Evolutionary conservation across 2,797 vertebrate genomes (phyloP), one percentile per base, ranked within the genome.

Genomic region (Euphonia xanthogaster): DNA sequence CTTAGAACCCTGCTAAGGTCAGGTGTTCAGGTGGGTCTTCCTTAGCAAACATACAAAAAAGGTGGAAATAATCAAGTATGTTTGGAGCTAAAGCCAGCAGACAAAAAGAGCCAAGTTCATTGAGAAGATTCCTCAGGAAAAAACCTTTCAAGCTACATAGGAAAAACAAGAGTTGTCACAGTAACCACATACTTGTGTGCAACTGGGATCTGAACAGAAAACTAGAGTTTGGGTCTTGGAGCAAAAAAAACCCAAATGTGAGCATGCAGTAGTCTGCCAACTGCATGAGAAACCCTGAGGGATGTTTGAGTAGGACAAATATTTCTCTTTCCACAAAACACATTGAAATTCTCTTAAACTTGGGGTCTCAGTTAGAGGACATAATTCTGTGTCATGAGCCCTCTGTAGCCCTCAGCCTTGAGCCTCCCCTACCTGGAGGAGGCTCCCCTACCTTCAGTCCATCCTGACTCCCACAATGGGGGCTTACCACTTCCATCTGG

Each of bases 311-410:
- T 30, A 76, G 31, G 24, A 70, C 14, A 76, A 83, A 68, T 13
- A 51, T 31, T 57, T 66, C 28, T 40, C 3, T 72, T 62, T 68
- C 54, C 31, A 28, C 48, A 70, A 71, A 78, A 73, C 21, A 54
- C 27, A 25, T 1, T 57, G n/a, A 60, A 66, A 70, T 63, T 73
- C 25, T 76, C 51, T 72, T 60, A 72, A 92, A 39, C 5, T 31
- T 76, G 20, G 7, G 19, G 4, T 28, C 68, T 88, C 35, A 8
- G 11, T 63, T 60, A 71, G 10, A 71, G n/a, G n/a, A 19, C 15
- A 2, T 2, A 51, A 48, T 76, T 78, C 53, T 44, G 17, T 54
- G 20, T 54, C 2, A 0, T 11, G 8, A 74, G 30, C 0, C 0
- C 20, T 25, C 42, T 35, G 42, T 11, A 74, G 39, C 6, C 14